Conservation (phyloP, 2,113 vertebrate genomes). For the Chelonoidis abingdonii region DNA sequence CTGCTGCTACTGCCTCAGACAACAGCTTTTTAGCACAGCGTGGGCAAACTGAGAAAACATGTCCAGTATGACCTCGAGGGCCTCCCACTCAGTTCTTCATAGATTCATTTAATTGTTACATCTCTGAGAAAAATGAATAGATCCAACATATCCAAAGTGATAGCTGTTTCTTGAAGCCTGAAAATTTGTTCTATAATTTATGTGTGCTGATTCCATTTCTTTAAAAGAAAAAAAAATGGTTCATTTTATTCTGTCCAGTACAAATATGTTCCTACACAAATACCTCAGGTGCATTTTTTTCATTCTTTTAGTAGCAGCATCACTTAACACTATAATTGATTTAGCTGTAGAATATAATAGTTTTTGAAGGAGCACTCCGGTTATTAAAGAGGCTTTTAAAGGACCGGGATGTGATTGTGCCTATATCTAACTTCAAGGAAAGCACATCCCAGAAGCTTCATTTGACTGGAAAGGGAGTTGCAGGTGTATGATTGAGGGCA, state of each 20-base stretch:
- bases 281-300: background rate
- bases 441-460: background rate
- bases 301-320: slow-evolving; percentile 37
- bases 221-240: background rate
- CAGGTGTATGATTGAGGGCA: background rate
- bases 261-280: background rate
- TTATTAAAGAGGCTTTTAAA: slow-evolving; percentile 58
- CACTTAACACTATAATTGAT: slow-evolving; percentile 57
- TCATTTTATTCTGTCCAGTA: slow-evolving; percentile 9
- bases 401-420: background rate
- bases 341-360: slow-evolving; percentile 63
- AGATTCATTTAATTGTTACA: slow-evolving; percentile 78
- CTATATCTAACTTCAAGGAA: background rate
- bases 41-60: slow-evolving; percentile 81
- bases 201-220: slow-evolving; percentile 5
- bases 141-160: slow-evolving; percentile 43
- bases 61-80: slow-evolving; percentile 77
- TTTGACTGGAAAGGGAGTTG: background rate
- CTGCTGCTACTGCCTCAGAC: slow-evolving; percentile 77
- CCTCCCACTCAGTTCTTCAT: slow-evolving; percentile 66
- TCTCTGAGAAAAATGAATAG: slow-evolving; percentile 67
- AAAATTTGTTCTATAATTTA: slow-evolving; percentile 43
- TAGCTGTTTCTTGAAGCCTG: slow-evolving; percentile 24
- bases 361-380: slow-evolving; percentile 57
- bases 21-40: slow-evolving; percentile 84